phyloP scores from a whole-genome alignment of 2,113 vertebrate species.

The Corythoichthys intestinalis region DNA sequence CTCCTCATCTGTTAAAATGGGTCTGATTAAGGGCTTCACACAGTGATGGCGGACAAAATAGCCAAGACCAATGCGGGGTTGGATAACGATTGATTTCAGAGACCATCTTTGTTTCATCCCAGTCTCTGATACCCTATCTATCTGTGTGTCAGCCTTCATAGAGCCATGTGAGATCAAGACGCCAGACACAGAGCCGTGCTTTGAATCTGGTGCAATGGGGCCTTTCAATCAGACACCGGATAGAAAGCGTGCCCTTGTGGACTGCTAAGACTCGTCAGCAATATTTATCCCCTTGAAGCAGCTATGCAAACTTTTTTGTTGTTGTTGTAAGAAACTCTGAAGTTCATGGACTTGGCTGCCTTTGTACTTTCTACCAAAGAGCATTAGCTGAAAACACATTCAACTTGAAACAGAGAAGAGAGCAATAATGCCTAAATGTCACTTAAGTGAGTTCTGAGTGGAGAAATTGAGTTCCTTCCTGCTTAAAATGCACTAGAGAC shows the following conservation, averaged over 20 bases:
- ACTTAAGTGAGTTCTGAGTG: slow-evolving; percentile 8
- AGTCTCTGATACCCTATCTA: slow-evolving; percentile 65
- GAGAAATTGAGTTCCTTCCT: slow-evolving; percentile 9
- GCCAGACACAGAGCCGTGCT: slow-evolving; percentile 54
- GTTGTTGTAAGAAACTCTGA: slow-evolving; percentile 26
- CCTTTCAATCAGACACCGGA: slow-evolving; percentile 65
- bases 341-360: slow-evolving; percentile 2
- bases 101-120: slow-evolving; percentile 62
- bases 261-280: slow-evolving; percentile 35
- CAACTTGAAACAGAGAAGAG: slow-evolving; percentile 9
- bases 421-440: slow-evolving; percentile 29
- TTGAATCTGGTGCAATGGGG: slow-evolving; percentile 55
- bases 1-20: slow-evolving; percentile 3
- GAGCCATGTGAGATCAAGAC: slow-evolving; percentile 63
- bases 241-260: slow-evolving; percentile 57
- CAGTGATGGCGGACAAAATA: slow-evolving; percentile 35
- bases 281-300: slow-evolving; percentile 50
- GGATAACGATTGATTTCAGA: slow-evolving; percentile 64
- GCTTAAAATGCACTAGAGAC: slow-evolving; percentile 16
- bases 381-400: slow-evolving; percentile 16
- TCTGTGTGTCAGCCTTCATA: slow-evolving; percentile 55
- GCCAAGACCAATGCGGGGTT: slow-evolving; percentile 43
- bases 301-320: slow-evolving; percentile 32
- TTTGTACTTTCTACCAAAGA: background rate
- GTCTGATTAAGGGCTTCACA: slow-evolving; percentile 3